Evolutionary conservation across 2,888 invertebrate genomes (phyloP).

Genomic region (Abrostola triplasia): DNA sequence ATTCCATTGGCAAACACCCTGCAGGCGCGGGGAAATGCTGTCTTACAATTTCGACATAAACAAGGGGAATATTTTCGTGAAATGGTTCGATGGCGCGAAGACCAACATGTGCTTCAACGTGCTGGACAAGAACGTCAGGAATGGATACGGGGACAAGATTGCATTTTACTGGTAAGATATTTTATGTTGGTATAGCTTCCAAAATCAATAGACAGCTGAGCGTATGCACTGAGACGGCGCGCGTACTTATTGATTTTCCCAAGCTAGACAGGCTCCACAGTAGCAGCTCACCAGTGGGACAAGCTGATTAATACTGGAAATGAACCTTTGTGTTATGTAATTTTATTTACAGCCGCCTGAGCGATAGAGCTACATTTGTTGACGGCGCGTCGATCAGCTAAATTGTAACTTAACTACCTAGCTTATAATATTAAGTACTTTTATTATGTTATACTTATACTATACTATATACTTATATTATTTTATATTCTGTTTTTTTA

Average conservation of each 20-base stretch:
- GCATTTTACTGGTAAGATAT: slow-evolving; percentile 97
- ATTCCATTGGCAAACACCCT: slow-evolving; percentile 96
- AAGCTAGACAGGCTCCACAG: slow-evolving; percentile 27
- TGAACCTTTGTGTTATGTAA: slow-evolving; percentile 43
- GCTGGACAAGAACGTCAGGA: slow-evolving; percentile 96
- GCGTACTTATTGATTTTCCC: slow-evolving; percentile 81
- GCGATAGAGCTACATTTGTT: slow-evolving; percentile 24
- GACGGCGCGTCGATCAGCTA: neutral
- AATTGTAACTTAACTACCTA: neutral
- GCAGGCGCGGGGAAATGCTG: slow-evolving; percentile 92
- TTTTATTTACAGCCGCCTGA: slow-evolving; percentile 36
- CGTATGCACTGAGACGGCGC: slow-evolving; percentile 79
- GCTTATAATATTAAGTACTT: too few species aligned
- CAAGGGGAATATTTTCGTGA: slow-evolving; percentile 96
- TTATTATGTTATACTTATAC: too few species aligned
- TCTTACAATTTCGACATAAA: slow-evolving; percentile 97
- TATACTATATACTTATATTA: too few species aligned
- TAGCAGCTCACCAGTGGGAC: slow-evolving; percentile 12
- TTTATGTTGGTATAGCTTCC: slow-evolving; percentile 53
- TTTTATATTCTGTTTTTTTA: too few species aligned
- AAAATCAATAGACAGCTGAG: slow-evolving; percentile 81
- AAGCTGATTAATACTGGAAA: slow-evolving; percentile 28
- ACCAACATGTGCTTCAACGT: slow-evolving; percentile 99
- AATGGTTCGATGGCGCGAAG: slow-evolving; percentile 98
- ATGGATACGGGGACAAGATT: slow-evolving; percentile 95